Evolutionary conservation across 1,140 invertebrate species (phyloP).

Genomic region (Chironomus striatipennis): DNA sequence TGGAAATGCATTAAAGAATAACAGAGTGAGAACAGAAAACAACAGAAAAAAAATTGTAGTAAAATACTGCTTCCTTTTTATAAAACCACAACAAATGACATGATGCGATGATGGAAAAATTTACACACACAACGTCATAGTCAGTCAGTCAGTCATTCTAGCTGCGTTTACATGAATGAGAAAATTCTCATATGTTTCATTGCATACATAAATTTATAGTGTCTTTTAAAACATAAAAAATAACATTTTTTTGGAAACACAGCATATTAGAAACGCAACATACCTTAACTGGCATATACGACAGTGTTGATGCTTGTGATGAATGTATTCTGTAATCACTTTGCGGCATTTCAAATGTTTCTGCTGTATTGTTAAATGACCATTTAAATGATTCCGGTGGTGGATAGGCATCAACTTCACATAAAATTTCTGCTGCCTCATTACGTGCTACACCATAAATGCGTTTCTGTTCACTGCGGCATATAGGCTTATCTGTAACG

Average conservation of each 20-base stretch:
- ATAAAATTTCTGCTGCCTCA: constrained; percentile 69
- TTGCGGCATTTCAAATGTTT: constrained; percentile 64
- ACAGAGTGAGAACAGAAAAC: too few relatives aligned
- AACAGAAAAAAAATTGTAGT: too few relatives aligned
- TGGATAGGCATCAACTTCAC: constrained; percentile 80
- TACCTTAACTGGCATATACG: constrained; percentile 63
- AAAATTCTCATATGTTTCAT: too few relatives aligned
- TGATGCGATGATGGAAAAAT: constrained; percentile 2
- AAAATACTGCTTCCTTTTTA: background rate
- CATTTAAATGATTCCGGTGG: constrained; percentile 74
- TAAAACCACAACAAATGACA: background rate
- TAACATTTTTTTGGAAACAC: background rate
- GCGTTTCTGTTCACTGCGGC: constrained; percentile 63
- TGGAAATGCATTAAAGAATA: too few relatives aligned
- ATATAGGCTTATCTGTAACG: constrained; percentile 73
- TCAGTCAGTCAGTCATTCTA: too few relatives aligned
- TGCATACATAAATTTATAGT: background rate
- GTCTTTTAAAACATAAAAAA: background rate
- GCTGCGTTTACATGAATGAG: too few relatives aligned
- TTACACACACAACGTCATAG: too few relatives aligned
- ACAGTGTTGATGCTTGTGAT: constrained; percentile 58
- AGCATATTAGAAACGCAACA: constrained; percentile 27
- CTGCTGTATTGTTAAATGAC: constrained; percentile 82
- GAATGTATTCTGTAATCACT: constrained; percentile 41
- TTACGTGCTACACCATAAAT: constrained; percentile 77